Evolutionary conservation across 2,113 vertebrate genomes (phyloP), one percentile per base, ranked within the genome.

Genomic region (Cheirogaleus medius): DNA sequence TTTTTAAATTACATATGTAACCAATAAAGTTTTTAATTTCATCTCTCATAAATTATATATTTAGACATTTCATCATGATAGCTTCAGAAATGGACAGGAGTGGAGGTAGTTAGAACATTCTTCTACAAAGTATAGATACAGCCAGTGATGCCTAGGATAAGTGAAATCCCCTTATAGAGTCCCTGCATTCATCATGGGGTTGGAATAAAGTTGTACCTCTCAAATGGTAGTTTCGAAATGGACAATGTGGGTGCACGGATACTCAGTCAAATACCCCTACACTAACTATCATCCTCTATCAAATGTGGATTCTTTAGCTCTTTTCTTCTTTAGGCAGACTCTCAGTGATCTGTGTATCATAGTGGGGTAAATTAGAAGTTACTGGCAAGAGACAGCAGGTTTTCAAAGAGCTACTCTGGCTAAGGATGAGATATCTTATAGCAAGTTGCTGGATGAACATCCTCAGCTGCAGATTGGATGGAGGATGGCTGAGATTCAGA

Each of bases 231-330:
- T 77, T 88, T 60, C 54, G 10, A 82, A 91, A 68, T 14, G 9
- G 14, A 25, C 37, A 1, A 3, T 25, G 37, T 1, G 8, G 6
- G 1, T 1, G 6, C 54, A 56, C 5, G 52, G 8, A 3, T 54
- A 69, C 2, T 20, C 68, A 56, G 3, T 64, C 6, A 44, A 37
- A 0, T 66, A 44, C 81, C 12, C 0, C 17, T 74, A 27, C 27
- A 3, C 7, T 60, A 76, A 18, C 6, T 47, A 18, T 49, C 6
- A 2, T 10, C 37, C 1, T 32, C 4, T 0, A 49, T 18, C 32
- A 56, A 87, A 5, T 68, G 1, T 44, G 29, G 18, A 80, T 42
- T 60, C n/a, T 37, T 91, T 20, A 39, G 0, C 4, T 25, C 1
- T 6, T 81, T 10, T 66, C 12, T 32, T 17, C 42, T 6, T 52